A percentile compares a stretch with the other conserved stretches of the same genome.
Evolutionary conservation across 2,113 vertebrate genomes (phyloP).

Genomic region (Tupaia tana): DNA sequence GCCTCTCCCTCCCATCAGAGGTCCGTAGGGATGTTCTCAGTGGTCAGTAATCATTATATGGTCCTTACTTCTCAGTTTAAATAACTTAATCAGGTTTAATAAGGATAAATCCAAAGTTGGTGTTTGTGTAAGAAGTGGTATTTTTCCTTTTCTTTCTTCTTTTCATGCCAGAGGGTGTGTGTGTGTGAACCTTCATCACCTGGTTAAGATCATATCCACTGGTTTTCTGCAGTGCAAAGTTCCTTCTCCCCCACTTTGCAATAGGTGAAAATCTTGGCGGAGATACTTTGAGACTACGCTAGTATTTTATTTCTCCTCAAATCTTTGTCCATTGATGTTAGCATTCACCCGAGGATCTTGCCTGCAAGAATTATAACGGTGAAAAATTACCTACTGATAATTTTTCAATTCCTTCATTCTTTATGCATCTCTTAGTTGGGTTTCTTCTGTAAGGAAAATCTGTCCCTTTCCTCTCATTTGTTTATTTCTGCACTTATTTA

Average conservation of each 20-base stretch:
- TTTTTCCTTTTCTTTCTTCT: neutral
- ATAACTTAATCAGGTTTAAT: neutral
- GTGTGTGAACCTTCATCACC: neutral
- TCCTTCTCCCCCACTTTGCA: neutral
- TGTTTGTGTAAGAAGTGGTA: neutral
- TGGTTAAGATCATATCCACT: neutral
- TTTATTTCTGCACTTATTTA: neutral
- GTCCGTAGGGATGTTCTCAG: neutral
- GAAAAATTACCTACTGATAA: neutral
- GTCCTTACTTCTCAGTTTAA: constrained; percentile 1
- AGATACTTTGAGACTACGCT: neutral
- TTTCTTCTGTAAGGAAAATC: constrained; percentile 52
- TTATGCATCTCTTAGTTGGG: neutral
- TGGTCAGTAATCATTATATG: neutral
- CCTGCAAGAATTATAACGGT: neutral
- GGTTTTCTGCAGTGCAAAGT: neutral
- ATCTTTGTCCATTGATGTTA: neutral
- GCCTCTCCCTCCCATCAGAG: neutral
- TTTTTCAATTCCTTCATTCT: neutral
- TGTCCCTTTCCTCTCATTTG: neutral
- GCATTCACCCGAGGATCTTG: neutral
- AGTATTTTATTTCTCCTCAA: neutral
- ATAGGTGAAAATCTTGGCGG: neutral
- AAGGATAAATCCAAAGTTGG: constrained; percentile 21
- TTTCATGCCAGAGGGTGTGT: no score